These are phyloP conservation scores for Mustela lutreola DNA, from an alignment of 2,113 vertebrate species.

Conservation along the genomic window DNA sequence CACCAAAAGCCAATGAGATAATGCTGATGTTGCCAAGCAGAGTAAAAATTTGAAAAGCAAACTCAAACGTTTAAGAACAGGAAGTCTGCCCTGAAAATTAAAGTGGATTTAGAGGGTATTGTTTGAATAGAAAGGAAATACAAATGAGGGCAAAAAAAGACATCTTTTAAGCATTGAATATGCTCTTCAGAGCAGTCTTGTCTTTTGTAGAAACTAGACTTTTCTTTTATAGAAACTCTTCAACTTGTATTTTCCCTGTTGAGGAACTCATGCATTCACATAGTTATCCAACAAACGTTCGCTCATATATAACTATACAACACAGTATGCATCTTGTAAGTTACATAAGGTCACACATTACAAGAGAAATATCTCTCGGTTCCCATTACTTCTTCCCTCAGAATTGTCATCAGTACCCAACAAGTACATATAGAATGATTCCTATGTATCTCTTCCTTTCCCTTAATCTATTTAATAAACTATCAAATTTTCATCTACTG, in stretches of 20 bases:
- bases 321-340: rapidly evolving
- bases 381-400: not conserved
- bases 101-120: constrained; percentile 39
- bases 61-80: constrained; percentile 36
- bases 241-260: not conserved
- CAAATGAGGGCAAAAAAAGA: not conserved
- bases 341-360: not conserved
- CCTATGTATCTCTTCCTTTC: not conserved
- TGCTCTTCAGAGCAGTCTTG: not conserved
- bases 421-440: not conserved
- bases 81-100: not conserved
- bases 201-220: not conserved
- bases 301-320: no score
- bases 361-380: not conserved
- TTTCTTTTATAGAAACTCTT: not conserved
- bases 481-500: not conserved
- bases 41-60: constrained; percentile 59
- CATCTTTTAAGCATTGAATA: not conserved
- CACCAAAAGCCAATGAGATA: constrained; percentile 67
- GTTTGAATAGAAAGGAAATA: constrained; percentile 51
- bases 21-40: constrained; percentile 39
- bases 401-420: not conserved
- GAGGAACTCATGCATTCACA: not conserved
- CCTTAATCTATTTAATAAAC: not conserved
- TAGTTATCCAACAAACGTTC: not conserved